Percentiles rank a stretch among this genome's conserved stretches.
These are phyloP conservation scores for Silurus lanzhouensis DNA, from an alignment of 2,797 vertebrate species.

Conservation along the genomic window DNA sequence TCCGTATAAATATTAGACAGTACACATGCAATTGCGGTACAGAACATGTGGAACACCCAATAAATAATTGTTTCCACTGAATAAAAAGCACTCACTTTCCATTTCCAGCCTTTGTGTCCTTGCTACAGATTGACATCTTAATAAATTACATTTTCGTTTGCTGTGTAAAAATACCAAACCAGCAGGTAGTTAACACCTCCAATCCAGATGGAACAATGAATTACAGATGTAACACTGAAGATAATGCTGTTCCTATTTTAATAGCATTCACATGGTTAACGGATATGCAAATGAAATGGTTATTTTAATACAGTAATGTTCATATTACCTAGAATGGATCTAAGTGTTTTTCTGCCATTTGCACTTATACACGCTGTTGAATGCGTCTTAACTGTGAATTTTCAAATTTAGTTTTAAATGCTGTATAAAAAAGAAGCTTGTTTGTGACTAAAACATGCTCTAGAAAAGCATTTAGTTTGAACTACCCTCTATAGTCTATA, in stretches of 20 bases:
- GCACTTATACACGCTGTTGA: background rate
- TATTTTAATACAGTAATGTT: background rate
- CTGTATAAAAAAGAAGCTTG: background rate
- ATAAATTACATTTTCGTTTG: background rate
- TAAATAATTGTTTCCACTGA: background rate
- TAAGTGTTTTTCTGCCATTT: background rate
- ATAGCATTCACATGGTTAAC: background rate
- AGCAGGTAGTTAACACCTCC: background rate
- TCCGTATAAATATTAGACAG: background rate
- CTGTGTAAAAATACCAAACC: background rate
- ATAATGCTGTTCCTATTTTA: background rate
- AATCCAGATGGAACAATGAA: background rate
- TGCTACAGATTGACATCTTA: background rate
- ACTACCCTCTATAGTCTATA: background rate
- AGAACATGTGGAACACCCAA: background rate
- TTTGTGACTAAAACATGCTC: background rate
- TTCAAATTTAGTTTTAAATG: background rate
- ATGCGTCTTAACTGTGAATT: background rate
- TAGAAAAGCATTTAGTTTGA: background rate
- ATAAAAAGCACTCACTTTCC: background rate
- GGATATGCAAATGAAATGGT: background rate
- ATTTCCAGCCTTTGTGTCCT: background rate
- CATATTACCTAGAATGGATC: background rate
- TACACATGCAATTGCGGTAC: background rate
- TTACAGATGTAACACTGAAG: background rate